These are phyloP conservation scores for Borostomias antarcticus DNA, from an alignment of 2,797 vertebrate species.

Conservation along the genomic window DNA sequence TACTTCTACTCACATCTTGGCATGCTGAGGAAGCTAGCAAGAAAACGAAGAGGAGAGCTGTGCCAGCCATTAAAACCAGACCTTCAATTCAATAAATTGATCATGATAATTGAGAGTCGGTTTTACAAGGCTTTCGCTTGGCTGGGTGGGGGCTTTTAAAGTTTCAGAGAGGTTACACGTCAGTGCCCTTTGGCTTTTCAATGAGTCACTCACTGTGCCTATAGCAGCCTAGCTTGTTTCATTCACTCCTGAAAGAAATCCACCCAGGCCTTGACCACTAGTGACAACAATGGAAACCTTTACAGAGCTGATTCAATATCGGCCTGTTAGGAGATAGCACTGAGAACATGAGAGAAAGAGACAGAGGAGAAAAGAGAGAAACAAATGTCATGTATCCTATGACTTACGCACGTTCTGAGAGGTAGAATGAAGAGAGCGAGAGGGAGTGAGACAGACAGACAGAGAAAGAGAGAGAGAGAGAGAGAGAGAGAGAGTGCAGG, in stretches of 20 bases:
- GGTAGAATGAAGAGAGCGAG: background rate
- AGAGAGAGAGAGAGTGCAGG: background rate
- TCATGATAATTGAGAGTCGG: slow-evolving; percentile 54
- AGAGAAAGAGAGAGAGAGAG: background rate
- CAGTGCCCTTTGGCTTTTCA: slow-evolving; percentile 41
- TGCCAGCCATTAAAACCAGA: slow-evolving; percentile 34
- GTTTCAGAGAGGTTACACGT: slow-evolving; percentile 30
- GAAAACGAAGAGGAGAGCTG: slow-evolving; percentile 35
- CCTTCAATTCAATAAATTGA: slow-evolving; percentile 51
- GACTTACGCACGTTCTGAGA: slow-evolving; percentile 25
- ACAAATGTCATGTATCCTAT: slow-evolving; percentile 38
- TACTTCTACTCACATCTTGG: slow-evolving; percentile 8
- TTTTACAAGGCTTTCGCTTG: slow-evolving; percentile 57
- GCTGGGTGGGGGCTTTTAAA: slow-evolving; percentile 35
- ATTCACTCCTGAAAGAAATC: too few species aligned
- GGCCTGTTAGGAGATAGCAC: slow-evolving; percentile 1
- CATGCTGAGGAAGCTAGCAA: slow-evolving; percentile 16
- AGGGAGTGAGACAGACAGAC: too few species aligned
- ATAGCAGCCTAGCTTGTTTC: background rate
- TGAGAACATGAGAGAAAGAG: background rate
- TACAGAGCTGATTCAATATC: slow-evolving; percentile 5
- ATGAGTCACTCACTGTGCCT: slow-evolving; percentile 21
- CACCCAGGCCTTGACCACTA: background rate
- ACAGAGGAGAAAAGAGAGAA: slow-evolving; percentile 4
- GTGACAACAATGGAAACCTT: slow-evolving; percentile 44